Conservation (phyloP, 2,797 vertebrate species). For the Dallia pectoralis region DNA sequence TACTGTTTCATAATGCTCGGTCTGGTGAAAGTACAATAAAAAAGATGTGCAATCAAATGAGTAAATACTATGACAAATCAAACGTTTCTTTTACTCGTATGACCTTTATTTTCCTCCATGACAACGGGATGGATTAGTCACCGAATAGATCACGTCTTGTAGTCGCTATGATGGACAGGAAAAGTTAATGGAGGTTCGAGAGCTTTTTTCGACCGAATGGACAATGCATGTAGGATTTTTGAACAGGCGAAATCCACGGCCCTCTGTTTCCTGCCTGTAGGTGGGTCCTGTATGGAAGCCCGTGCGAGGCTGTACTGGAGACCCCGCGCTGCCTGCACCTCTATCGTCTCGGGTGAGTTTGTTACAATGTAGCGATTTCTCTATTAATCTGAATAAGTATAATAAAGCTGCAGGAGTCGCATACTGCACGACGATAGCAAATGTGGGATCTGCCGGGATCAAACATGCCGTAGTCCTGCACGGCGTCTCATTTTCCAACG, state of each 20-base stretch:
- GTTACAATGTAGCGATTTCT: conserved; percentile 94
- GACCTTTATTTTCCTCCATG: neutral
- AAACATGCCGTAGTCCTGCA: conserved; percentile 54
- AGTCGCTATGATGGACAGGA: neutral
- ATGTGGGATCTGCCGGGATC: conserved; percentile 48
- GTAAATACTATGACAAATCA: neutral
- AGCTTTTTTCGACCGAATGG: neutral
- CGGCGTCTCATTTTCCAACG: conserved; percentile 66
- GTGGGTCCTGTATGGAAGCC: conserved; percentile 93
- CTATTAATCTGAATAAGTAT: conserved; percentile 85
- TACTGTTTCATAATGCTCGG: neutral
- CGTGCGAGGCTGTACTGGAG: conserved; percentile 96
- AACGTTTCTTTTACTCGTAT: neutral
- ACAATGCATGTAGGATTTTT: conserved; percentile 33
- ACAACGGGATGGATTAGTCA: neutral
- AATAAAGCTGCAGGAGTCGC: conserved; percentile 74
- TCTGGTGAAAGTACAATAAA: neutral
- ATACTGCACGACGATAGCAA: conserved; percentile 49
- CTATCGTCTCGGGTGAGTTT: conserved; percentile 99
- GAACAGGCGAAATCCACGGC: conserved; percentile 68
- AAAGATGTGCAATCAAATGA: neutral
- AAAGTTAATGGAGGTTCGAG: neutral
- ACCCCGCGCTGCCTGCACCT: conserved; percentile 97
- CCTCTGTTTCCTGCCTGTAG: conserved; percentile 74
- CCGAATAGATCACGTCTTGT: neutral